phyloP scores from a whole-genome alignment of 2,888 invertebrate genomes.

The Andrena bicolor region DNA sequence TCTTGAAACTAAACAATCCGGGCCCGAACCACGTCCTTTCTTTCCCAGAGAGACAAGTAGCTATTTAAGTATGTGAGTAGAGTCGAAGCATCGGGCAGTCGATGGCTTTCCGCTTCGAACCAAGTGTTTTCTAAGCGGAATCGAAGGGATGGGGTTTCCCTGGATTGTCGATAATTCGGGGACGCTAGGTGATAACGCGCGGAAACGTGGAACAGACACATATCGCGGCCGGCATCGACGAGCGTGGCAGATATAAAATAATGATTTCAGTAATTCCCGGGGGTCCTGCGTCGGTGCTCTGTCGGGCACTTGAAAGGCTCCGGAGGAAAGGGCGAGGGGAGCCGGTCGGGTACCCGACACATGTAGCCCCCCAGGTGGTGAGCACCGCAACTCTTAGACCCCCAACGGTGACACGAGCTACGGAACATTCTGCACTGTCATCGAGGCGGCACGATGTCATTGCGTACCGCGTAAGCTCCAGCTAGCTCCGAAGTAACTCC shows the following conservation, averaged over 20 bases:
- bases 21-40: neutral
- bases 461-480: conserved; percentile 51
- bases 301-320: conserved; percentile 81
- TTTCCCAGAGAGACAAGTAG: neutral
- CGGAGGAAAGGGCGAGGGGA: conserved; percentile 46
- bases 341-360: conserved; percentile 78
- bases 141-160: no score
- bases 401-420: conserved; percentile 78
- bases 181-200: neutral
- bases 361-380: conserved; percentile 81
- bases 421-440: conserved; percentile 81
- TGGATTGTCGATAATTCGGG: neutral
- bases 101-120: no score
- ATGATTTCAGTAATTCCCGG: conserved; percentile 76
- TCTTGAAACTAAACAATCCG: conserved; percentile 17
- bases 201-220: neutral
- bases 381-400: conserved; percentile 75
- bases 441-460: conserved; percentile 68
- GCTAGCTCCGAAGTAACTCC: neutral
- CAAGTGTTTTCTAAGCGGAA: no score
- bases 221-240: conserved; percentile 1
- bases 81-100: no score
- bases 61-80: no score
- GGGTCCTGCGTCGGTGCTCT: conserved; percentile 56
- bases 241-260: conserved; percentile 69